These are phyloP conservation scores for Leptinotarsa undecemlineata DNA, from an alignment of 1,140 invertebrate species.

Conservation along the genomic window DNA sequence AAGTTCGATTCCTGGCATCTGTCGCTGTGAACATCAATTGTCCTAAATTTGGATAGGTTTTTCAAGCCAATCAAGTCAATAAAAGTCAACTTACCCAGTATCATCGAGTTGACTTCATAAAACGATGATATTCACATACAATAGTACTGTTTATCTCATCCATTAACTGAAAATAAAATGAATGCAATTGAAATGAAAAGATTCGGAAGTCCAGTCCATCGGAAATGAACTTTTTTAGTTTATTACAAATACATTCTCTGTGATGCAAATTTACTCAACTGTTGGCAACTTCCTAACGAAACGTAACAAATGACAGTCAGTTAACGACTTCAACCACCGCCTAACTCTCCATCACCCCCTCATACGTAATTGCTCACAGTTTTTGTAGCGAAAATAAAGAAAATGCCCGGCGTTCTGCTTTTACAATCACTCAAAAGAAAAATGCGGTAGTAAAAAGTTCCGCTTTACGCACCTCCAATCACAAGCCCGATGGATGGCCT, in stretches of 20 bases:
- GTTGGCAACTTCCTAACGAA: background rate
- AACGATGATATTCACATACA: too few relatives aligned
- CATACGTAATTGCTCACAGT: conserved; percentile 14
- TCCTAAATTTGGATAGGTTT: too few relatives aligned
- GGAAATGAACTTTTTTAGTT: too few relatives aligned
- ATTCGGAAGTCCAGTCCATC: too few relatives aligned
- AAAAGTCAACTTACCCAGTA: too few relatives aligned
- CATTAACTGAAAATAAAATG: too few relatives aligned
- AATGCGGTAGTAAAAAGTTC: conserved; percentile 28
- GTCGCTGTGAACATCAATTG: too few relatives aligned
- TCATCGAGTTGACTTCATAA: too few relatives aligned
- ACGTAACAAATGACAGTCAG: background rate
- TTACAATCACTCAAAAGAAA: conserved; percentile 15
- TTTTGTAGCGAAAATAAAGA: conserved; percentile 12
- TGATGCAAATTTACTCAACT: background rate
- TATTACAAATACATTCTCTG: background rate
- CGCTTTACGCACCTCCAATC: conserved; percentile 30
- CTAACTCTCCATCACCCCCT: background rate
- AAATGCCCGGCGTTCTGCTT: conserved; percentile 6
- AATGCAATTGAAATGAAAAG: too few relatives aligned
- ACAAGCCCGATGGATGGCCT: conserved; percentile 24
- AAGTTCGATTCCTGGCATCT: too few relatives aligned
- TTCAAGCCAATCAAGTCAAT: too few relatives aligned
- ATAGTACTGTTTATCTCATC: too few relatives aligned
- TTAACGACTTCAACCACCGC: background rate